A percentile compares a stretch with the other conserved stretches of the same genome.
phyloP scores from a whole-genome alignment of 1,140 invertebrate species.

The Drosophila repleta region DNA sequence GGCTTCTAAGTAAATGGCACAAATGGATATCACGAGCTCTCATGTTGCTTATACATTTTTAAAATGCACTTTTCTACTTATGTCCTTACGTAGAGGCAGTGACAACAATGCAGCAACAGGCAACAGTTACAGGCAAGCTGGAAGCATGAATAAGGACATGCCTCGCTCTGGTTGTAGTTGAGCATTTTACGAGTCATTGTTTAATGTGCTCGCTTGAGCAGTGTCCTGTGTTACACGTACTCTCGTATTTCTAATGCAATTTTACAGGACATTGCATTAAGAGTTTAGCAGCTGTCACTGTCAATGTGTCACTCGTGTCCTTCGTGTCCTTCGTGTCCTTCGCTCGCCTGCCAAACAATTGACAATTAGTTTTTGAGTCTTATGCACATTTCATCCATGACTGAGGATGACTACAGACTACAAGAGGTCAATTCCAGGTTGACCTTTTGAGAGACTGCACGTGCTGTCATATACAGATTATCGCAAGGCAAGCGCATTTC shows the following conservation, averaged over 20 bases:
- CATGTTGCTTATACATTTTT: conserved; percentile 75
- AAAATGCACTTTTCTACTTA: conserved; percentile 74
- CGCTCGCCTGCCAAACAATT: conserved; percentile 16
- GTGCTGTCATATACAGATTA: conserved; percentile 66
- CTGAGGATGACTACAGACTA: conserved; percentile 10
- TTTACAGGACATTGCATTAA: conserved; percentile 46
- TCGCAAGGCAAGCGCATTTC: conserved; percentile 53
- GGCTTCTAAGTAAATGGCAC: conserved; percentile 51
- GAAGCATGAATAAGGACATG: conserved; percentile 49
- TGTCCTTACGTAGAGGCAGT: conserved; percentile 69
- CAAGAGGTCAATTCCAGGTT: conserved; percentile 35
- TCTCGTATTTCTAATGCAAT: conserved; percentile 67
- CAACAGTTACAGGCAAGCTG: conserved; percentile 16
- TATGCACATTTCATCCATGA: conserved; percentile 27
- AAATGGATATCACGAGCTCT: conserved; percentile 61
- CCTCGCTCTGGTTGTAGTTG: conserved; percentile 29
- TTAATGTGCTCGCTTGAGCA: conserved; percentile 59
- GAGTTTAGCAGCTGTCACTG: conserved; percentile 48
- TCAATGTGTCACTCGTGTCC: conserved; percentile 47
- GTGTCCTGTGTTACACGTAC: conserved; percentile 40
- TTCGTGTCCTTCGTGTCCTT: conserved; percentile 18
- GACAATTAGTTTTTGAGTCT: conserved; percentile 61
- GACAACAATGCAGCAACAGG: conserved; percentile 49
- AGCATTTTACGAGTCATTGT: conserved; percentile 75
- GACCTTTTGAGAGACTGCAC: conserved; percentile 10